Evolutionary conservation across 2,888 invertebrate genomes (phyloP).

Genomic region (Drosophila falleni): DNA sequence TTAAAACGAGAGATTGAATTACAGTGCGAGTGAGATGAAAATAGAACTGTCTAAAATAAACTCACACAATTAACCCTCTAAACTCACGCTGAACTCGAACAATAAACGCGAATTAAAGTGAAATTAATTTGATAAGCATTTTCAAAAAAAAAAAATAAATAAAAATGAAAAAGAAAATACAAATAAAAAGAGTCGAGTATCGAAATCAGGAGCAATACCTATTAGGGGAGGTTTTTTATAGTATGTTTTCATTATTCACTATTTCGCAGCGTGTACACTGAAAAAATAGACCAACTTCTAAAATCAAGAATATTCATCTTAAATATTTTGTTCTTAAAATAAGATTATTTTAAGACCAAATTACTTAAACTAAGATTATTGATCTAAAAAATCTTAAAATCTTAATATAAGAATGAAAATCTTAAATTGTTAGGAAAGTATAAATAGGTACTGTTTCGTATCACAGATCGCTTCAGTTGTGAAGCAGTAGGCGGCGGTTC

Average conservation of each 20-base stretch:
- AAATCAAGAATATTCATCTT: no score
- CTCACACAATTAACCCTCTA: slow-evolving; percentile 75
- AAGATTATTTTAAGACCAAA: no score
- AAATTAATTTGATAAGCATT: slow-evolving; percentile 81
- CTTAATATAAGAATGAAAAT: no score
- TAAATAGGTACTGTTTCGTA: no score
- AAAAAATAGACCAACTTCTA: no score
- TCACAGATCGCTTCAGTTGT: no score
- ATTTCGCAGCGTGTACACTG: not conserved
- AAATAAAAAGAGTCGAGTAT: slow-evolving; percentile 26
- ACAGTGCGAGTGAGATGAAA: not conserved
- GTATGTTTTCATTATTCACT: not conserved
- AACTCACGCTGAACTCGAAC: slow-evolving; percentile 48
- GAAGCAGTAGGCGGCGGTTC: no score
- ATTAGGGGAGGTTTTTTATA: not conserved
- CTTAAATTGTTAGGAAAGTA: no score
- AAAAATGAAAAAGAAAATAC: no score
- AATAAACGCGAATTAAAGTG: slow-evolving; percentile 74
- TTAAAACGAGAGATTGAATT: not conserved
- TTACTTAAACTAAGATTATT: no score
- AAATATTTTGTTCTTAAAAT: no score
- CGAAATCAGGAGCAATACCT: not conserved
- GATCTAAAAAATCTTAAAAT: no score
- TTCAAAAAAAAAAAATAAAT: slow-evolving; percentile 20
- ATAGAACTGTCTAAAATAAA: slow-evolving; percentile 27